Percentiles rank a stretch among this genome's conserved stretches.
phyloP scores from a whole-genome alignment of 1,140 invertebrate genomes.

The silkworm (Bombyx mori) region ASM3026992v2 NC_085117.1:11211001-11211500 shows the following conservation, averaged over 20 bases:
- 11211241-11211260: conserved; percentile 44
- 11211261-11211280: background rate
- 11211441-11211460: too few relatives aligned
- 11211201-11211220: conserved; percentile 19
- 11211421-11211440: too few relatives aligned
- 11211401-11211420: too few relatives aligned
- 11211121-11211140: conserved; percentile 10
- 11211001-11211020: conserved; percentile 12
- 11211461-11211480: too few relatives aligned
- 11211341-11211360: too few relatives aligned
- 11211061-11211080: conserved; percentile 44
- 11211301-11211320: too few relatives aligned
- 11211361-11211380: too few relatives aligned
- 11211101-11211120: conserved; percentile 3
- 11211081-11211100: conserved; percentile 1
- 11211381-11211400: too few relatives aligned
- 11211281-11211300: background rate
- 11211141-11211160: conserved; percentile 40
- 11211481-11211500: too few relatives aligned
- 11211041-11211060: conserved; percentile 38
- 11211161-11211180: conserved; percentile 55
- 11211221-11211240: conserved; percentile 34
- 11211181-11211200: conserved; percentile 36
- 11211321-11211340: too few relatives aligned
- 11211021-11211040: conserved; percentile 38